Evolutionary conservation across 2,113 vertebrate genomes (phyloP).

Genomic region (Emydura subglobosa): DNA sequence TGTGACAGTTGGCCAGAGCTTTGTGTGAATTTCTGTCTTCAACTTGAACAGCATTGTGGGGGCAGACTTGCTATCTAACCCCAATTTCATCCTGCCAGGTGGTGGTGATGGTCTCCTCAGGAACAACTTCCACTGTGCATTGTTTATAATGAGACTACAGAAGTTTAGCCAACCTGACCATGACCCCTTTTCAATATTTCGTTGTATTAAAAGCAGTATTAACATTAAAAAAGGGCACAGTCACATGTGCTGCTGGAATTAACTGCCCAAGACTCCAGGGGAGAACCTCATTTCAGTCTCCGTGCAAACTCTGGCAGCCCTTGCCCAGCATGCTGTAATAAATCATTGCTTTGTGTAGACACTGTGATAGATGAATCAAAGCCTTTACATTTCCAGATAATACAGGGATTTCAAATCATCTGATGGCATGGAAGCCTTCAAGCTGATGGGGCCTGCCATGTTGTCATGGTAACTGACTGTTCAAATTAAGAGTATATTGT

Average conservation of each 20-base stretch:
- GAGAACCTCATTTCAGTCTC: not conserved
- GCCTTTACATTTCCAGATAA: not conserved
- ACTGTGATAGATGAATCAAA: not conserved
- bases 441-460: not conserved
- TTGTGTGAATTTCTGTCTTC: not conserved
- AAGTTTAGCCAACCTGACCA: not conserved
- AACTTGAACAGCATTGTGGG: not conserved
- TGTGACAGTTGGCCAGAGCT: not conserved
- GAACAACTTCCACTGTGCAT: not conserved
- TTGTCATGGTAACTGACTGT: not conserved
- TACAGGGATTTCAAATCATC: not conserved
- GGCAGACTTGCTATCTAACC: not conserved
- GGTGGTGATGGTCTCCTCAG: not conserved
- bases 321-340: too few species aligned
- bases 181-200: not conserved
- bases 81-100: not conserved
- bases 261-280: not conserved
- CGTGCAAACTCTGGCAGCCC: too few species aligned
- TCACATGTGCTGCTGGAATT: not conserved
- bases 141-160: not conserved
- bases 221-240: too few species aligned
- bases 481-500: too few species aligned
- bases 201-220: not conserved
- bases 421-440: not conserved
- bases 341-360: not conserved